A percentile compares a stretch with the other conserved stretches of the same genome.
Conservation (phyloP, 2,888 invertebrate genomes). For the Gisinianus flammeolus region DNA sequence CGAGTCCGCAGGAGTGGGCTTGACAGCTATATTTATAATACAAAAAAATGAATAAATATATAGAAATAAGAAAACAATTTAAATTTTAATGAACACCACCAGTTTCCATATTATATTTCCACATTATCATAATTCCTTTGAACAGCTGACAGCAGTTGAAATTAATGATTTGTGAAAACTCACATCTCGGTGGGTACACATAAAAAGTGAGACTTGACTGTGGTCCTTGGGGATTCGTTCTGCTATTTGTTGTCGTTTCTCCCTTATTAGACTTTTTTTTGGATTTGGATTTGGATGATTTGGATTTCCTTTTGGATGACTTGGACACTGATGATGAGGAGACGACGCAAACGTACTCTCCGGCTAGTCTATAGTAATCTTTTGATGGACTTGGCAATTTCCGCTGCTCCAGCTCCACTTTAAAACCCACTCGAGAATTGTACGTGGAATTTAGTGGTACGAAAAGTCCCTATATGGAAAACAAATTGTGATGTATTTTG, state of each 20-base stretch:
- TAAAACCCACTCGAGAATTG: not conserved
- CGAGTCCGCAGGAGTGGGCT: slow-evolving; percentile 6
- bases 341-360: not conserved
- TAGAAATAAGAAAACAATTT: no score
- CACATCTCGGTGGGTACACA: slow-evolving; percentile 8
- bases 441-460: not conserved
- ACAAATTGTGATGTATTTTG: no score
- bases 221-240: no score
- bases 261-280: not conserved
- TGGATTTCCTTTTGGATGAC: not conserved
- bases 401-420: not conserved
- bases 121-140: no score
- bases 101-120: no score
- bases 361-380: not conserved
- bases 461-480: not conserved
- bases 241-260: not conserved
- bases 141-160: not conserved
- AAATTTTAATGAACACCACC: no score
- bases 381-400: not conserved
- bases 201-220: not conserved
- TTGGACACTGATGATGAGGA: no score
- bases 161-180: not conserved
- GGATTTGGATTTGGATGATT: not conserved
- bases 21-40: not conserved
- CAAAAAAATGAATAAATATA: no score